Evolutionary conservation across 2,888 invertebrate genomes (phyloP), one percentile per base, ranked within the genome.

Genomic region (Athetis lepigone): DNA sequence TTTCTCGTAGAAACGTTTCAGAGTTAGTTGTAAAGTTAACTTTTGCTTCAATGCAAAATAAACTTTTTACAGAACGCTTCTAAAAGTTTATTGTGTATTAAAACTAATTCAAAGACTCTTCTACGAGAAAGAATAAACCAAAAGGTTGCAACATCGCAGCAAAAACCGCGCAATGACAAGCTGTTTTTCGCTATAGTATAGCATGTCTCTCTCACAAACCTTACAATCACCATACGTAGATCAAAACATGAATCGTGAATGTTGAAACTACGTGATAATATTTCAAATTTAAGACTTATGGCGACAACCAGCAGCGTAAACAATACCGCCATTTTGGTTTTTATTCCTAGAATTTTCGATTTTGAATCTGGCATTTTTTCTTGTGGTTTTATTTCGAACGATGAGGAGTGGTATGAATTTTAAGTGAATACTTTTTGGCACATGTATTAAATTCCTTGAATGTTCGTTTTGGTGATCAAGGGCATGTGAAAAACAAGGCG

Each of bases 181-280:
- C 18, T 6, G 1, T 23, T 23, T 27, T 0, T 49, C 11, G 25
- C 8, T 21, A 13, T 36, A 29, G 23, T 8, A 33, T 47, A 51
- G 40, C 66, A 33, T 33, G 8, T 13, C 3, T 33, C 6, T 43
- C 13, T 6, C 43, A 46, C 63, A 60, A 52, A 18, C 45, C 23
- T 61, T 50, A 59, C 25, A 58, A 51, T 57, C 23, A 55, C 6
- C 61, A 74, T 37, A 21, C 21, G 27, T 70, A 71, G 69, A 75
- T 69, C 73, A 72, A 69, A 65, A 52, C 52, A 55, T 67, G 86
- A 79, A 84, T 85, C 23, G 43, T 71, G 79, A 84, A 84, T 84
- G 80, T 80, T 27, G 4, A 9, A n/a, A 11, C 59, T 70, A 86
- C 87, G 87, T 87, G 87, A 79, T 73, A 75, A 70, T 76, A 85